Evolutionary conservation across 2,113 vertebrate genomes (phyloP).

Genomic region (Triplophysa siluroides): DNA sequence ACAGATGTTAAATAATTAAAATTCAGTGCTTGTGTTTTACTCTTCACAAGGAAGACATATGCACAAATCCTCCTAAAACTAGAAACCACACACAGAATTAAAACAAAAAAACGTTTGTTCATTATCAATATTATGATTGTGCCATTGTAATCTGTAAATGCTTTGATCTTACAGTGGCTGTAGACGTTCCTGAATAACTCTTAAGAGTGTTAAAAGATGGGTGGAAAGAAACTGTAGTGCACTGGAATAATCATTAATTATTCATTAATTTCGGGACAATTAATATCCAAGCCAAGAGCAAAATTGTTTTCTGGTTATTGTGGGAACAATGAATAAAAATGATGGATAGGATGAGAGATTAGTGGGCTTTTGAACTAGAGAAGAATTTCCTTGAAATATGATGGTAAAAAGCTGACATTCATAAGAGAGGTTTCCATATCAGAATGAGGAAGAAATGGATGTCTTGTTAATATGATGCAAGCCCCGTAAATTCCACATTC

Average conservation of each 20-base stretch:
- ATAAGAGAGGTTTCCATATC: not conserved
- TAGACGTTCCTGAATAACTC: slow-evolving; percentile 7
- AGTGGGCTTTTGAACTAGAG: not conserved
- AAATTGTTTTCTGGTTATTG: not conserved
- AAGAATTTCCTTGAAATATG: not conserved
- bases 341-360: not conserved
- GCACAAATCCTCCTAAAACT: not conserved
- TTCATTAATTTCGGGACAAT: not conserved
- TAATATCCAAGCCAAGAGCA: not conserved
- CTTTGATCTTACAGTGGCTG: slow-evolving; percentile 13
- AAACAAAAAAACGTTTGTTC: slow-evolving; percentile 8
- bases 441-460: not conserved
- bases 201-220: not conserved
- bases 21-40: slow-evolving; percentile 20
- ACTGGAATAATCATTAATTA: too few relatives aligned
- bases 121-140: not conserved
- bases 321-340: not conserved
- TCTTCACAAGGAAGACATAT: not conserved
- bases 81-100: not conserved
- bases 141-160: slow-evolving; percentile 1
- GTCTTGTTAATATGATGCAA: slow-evolving; percentile 10
- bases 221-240: not conserved
- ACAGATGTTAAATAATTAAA: not conserved
- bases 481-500: slow-evolving; percentile 38
- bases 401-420: slow-evolving; percentile 36